phyloP scores from a whole-genome alignment of 2,113 vertebrate genomes.

The Cercocebus atys region DNA sequence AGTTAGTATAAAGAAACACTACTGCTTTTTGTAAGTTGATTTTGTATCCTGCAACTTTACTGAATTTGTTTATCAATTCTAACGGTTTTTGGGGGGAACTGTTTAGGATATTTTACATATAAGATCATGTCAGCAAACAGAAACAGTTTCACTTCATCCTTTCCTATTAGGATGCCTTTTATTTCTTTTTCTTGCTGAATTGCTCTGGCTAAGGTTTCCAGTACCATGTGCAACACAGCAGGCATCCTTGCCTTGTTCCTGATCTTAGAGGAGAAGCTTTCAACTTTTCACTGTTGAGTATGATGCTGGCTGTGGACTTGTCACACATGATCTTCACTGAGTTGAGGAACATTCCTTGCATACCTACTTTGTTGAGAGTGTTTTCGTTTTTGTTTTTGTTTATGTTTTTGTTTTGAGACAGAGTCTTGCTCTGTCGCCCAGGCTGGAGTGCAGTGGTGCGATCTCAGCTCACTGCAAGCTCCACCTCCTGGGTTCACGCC shows the following conservation, averaged over 20 bases:
- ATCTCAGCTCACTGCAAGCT: too few species aligned
- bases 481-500: too few species aligned
- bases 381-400: too few species aligned
- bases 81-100: neutral
- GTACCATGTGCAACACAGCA: neutral
- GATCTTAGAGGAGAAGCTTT: neutral
- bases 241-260: neutral
- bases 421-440: too few species aligned
- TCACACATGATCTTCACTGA: neutral
- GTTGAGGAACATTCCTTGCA: neutral
- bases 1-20: neutral
- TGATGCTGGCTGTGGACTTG: neutral
- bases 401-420: too few species aligned
- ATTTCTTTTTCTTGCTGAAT: neutral
- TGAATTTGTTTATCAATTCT: neutral
- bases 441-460: too few species aligned
- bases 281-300: neutral
- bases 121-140: neutral
- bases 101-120: neutral
- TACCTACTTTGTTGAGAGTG: neutral
- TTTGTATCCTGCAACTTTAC: neutral
- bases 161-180: neutral
- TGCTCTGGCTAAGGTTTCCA: neutral
- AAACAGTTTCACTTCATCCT: neutral
- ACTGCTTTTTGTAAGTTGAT: neutral